Base-by-base conservation (phyloP, 2,113 vertebrate species). In the Pseudolaguvia tuberculata region DNA sequence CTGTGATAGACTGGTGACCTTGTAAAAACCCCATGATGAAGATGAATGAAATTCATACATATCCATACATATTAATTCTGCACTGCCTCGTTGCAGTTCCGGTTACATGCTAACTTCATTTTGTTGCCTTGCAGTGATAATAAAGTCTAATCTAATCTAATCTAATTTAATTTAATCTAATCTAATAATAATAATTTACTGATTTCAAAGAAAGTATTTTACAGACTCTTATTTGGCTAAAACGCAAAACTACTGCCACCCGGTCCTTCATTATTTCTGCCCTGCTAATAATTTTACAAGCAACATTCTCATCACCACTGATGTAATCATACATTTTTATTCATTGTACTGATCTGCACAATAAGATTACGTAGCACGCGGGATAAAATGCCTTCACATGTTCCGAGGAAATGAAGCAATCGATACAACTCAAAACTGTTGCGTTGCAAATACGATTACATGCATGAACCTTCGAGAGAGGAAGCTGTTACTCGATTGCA, bases 261-360 rank as follows among this genome's bases (percentile, higher is more conserved):
- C 18, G 21, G 31, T n/a, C n/a, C 39, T 45, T 45, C 35, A 63
- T 12, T 4, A 45, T 21, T 45, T n/a, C 35, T 63, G 11, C 7
- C n/a, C 18, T 35, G 63, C 23, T 66, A 25, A 65, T 17, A 23
- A 48, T 67, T 27, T 20, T 27, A 48, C 4, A 50, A 17, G 20
- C 45, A 20, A 17, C 11, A 27, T 67, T 50, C 45, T 27, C 15
- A 50, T 27, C 20, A 48, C 50, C 20, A 29, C 18, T 67, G 45
- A 48, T 20, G 17, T 50, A 66, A 27, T 23, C 50, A 50, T 27
- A 27, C 63, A 48, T 67, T 20, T 66, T 67, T 67, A 67, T 67
- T 67, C 5, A 67, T 29, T 67, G 27, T 27, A 29, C 23, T 17
- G 0, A 18, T 50, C 45, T 67, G 27, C 29, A 67, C 63, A 50